phyloP scores from a whole-genome alignment of 1,140 invertebrate genomes.

The Micrasema minimum region DNA sequence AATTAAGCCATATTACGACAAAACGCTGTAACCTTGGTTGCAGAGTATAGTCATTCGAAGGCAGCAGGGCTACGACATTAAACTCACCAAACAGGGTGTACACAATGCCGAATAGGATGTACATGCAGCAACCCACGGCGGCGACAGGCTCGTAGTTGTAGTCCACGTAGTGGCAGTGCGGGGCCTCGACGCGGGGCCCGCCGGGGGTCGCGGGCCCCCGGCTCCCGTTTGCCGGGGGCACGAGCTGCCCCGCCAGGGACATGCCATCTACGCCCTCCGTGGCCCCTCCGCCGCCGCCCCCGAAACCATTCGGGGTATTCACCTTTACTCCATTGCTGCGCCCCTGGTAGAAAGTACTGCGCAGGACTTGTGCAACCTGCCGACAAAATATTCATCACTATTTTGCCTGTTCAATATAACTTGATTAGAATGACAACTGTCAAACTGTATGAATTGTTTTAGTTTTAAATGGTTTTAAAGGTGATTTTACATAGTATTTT shows the following conservation, averaged over 20 bases:
- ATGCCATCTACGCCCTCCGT: constrained; percentile 29
- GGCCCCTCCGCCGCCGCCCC: background rate
- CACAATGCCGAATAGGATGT: constrained; percentile 69
- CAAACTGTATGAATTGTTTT: no score
- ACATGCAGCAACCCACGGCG: constrained; percentile 64
- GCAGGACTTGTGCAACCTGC: background rate
- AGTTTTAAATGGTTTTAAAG: no score
- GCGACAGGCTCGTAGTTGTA: constrained; percentile 63
- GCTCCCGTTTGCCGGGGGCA: constrained; percentile 60
- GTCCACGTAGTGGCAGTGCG: constrained; percentile 61
- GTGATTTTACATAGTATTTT: background rate
- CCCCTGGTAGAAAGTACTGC: background rate
- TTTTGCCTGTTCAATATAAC: background rate
- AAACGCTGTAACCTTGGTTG: no score
- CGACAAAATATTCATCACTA: background rate
- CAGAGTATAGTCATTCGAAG: background rate
- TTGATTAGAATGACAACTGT: no score
- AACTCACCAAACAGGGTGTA: constrained; percentile 70
- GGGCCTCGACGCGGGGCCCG: constrained; percentile 62
- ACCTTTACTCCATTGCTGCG: background rate
- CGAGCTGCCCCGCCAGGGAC: constrained; percentile 59
- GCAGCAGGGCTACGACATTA: background rate
- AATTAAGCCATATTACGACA: no score
- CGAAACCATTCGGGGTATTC: no score
- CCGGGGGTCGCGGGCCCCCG: constrained; percentile 59